Conservation (phyloP, 2,797 vertebrate species). For the Oceanodroma leucorhoa region DNA sequence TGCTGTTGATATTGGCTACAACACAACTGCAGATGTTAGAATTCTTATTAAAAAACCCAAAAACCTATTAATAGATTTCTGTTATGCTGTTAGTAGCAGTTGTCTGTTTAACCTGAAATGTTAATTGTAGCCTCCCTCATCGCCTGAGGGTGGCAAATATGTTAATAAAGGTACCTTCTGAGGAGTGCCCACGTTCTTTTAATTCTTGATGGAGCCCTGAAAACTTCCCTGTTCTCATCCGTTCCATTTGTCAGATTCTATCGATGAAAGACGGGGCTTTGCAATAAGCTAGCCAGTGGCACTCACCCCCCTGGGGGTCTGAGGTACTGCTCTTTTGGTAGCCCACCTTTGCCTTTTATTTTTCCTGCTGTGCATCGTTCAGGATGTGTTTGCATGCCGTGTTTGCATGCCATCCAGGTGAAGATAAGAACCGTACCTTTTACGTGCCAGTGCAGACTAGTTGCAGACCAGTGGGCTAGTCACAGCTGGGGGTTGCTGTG, state of each 20-base stretch:
- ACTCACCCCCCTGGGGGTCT: background rate
- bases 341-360: background rate
- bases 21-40: background rate
- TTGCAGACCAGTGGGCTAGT: background rate
- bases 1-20: background rate
- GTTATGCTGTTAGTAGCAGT: background rate
- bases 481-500: accelerated
- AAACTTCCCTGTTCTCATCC: background rate
- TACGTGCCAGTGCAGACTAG: background rate
- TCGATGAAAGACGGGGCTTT: background rate
- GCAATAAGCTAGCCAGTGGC: background rate
- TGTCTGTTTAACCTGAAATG: background rate
- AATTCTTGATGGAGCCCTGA: background rate
- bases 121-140: background rate
- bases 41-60: background rate
- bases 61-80: background rate
- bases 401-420: background rate
- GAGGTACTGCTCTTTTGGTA: background rate
- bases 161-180: background rate
- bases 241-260: background rate
- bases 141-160: background rate
- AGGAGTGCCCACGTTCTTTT: background rate
- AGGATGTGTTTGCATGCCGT: background rate
- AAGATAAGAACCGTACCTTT: background rate
- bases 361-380: accelerated